These are phyloP conservation scores for Leuciscus idus DNA, from an alignment of 2,113 vertebrate species.

Conservation along the genomic window DNA sequence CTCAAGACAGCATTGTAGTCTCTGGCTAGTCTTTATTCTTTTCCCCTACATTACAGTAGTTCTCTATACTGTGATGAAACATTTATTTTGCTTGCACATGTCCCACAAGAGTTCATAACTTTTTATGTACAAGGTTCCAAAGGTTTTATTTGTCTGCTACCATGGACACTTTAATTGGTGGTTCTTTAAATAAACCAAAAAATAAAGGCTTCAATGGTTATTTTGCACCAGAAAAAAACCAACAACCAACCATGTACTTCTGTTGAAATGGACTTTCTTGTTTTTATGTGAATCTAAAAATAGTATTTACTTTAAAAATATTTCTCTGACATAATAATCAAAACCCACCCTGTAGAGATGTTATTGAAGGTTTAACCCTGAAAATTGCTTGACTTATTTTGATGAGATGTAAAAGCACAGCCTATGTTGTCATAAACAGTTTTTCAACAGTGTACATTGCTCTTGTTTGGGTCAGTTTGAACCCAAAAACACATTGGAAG, in stretches of 20 bases:
- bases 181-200: constrained; percentile 25
- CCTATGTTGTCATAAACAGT: no score
- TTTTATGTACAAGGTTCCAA: constrained; percentile 54
- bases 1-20: not conserved
- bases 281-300: not conserved
- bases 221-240: not conserved
- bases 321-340: not conserved
- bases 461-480: no score
- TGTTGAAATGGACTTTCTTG: not conserved
- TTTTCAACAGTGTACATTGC: no score
- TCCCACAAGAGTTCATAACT: constrained; percentile 38
- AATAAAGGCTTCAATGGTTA: not conserved
- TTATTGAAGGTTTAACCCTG: not conserved
- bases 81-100: not conserved
- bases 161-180: constrained; percentile 35
- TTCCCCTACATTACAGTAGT: no score
- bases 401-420: no score
- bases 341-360: not conserved
- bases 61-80: constrained; percentile 2
- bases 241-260: no score
- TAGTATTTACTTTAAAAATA: not conserved
- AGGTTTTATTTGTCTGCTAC: constrained; percentile 57
- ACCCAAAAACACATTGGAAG: no score
- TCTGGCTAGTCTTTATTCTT: not conserved
- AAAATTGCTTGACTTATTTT: no score